phyloP scores from a whole-genome alignment of 2,113 vertebrate species.

The Falco punctatus region DNA sequence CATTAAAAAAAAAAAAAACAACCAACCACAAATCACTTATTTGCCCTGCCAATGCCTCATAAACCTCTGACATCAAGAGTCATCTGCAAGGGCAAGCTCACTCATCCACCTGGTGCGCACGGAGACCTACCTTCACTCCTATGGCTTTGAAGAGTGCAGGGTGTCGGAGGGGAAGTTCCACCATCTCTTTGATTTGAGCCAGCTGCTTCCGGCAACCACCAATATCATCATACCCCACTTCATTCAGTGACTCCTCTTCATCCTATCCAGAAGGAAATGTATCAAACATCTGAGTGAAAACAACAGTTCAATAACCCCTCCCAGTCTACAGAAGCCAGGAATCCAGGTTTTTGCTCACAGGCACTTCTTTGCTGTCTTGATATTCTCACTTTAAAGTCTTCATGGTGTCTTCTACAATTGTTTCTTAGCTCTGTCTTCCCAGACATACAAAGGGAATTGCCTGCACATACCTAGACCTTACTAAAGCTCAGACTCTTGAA shows the following conservation, averaged over 20 bases:
- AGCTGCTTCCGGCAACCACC: conserved; percentile 97
- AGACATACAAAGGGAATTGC: neutral
- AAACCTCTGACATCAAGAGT: neutral
- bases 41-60: neutral
- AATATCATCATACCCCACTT: conserved; percentile 98
- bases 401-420: neutral
- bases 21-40: neutral
- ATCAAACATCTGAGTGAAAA: neutral
- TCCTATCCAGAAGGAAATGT: conserved; percentile 76
- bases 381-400: neutral
- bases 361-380: neutral
- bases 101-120: neutral
- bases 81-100: neutral
- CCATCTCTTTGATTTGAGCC: conserved; percentile 99
- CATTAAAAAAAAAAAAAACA: neutral
- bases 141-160: conserved; percentile 98
- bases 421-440: neutral
- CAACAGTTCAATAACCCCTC: neutral
- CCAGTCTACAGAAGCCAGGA: neutral
- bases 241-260: conserved; percentile 97
- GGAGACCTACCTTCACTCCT: conserved; percentile 89
- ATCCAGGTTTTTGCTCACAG: fast-evolving
- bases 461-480: neutral
- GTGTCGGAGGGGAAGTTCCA: conserved; percentile 94
- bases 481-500: neutral